Percentiles rank a stretch among this genome's conserved stretches.
Conservation (phyloP, 1,140 invertebrate genomes). For the Parasteatoda tepidariorum region DNA sequence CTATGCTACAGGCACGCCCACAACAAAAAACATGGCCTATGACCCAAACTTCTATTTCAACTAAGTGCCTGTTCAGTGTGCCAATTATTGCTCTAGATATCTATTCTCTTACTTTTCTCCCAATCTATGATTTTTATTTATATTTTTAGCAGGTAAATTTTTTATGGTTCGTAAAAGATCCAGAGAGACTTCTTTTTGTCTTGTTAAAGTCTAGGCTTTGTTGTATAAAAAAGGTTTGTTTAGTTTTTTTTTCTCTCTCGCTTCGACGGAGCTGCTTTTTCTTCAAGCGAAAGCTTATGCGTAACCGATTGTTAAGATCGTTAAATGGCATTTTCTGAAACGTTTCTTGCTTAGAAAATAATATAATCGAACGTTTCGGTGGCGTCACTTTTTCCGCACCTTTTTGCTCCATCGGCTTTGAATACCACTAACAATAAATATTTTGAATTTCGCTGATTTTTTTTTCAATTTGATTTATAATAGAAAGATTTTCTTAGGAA, state of each 20-base stretch:
- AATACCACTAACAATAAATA: too few species aligned
- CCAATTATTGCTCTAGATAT: constrained; percentile 19
- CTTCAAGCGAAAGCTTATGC: not conserved
- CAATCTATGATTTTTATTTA: not conserved
- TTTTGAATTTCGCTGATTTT: too few species aligned
- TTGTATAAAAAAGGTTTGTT: too few species aligned
- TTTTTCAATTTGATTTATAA: too few species aligned
- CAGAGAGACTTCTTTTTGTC: too few species aligned
- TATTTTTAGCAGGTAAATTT: not conserved
- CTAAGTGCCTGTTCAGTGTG: constrained; percentile 15
- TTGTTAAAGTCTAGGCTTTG: too few species aligned
- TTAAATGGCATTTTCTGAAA: not conserved
- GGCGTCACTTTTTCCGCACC: too few species aligned
- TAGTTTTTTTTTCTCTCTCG: not conserved
- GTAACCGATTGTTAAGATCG: not conserved
- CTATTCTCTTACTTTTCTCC: not conserved
- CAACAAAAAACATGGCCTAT: constrained; percentile 34
- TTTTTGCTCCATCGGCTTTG: too few species aligned
- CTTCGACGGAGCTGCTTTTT: not conserved
- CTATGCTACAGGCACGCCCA: constrained; percentile 25
- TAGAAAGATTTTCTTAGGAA: too few species aligned
- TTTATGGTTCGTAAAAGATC: not conserved
- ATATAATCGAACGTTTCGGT: not conserved
- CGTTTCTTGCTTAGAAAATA: not conserved
- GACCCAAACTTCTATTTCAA: not conserved